Percentiles rank a stretch among this genome's conserved stretches.
These are phyloP conservation scores for Origma solitaria DNA, from an alignment of 2,113 vertebrate genomes.

Conservation along the genomic window DNA sequence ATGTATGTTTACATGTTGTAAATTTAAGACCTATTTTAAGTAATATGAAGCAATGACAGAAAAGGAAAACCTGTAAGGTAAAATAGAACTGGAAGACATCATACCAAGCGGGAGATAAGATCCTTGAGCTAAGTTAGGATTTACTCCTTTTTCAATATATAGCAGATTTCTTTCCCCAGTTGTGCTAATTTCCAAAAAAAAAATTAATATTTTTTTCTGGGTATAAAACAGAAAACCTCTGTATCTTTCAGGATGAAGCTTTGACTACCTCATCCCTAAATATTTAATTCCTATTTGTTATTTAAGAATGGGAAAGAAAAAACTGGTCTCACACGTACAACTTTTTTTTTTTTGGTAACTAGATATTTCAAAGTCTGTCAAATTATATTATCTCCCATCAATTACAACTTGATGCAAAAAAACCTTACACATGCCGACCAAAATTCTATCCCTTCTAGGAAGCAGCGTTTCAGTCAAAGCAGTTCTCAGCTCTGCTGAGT, in stretches of 20 bases:
- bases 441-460: background rate
- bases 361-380: background rate
- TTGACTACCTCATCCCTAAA: background rate
- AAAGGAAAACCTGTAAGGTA: background rate
- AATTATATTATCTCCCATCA: background rate
- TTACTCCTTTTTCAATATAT: background rate
- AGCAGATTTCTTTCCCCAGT: background rate
- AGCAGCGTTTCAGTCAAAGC: background rate
- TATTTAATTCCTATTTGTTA: background rate
- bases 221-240: background rate
- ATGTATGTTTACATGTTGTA: background rate
- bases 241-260: background rate
- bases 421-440: background rate
- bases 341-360: background rate
- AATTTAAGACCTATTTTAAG: background rate
- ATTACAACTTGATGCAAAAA: background rate
- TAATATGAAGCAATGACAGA: background rate
- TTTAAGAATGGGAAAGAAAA: background rate
- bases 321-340: fast-evolving
- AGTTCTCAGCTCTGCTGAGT: background rate
- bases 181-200: background rate
- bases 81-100: background rate
- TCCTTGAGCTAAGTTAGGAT: background rate
- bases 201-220: background rate
- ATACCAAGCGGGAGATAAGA: background rate